A percentile compares a stretch with the other conserved stretches of the same genome.
Conservation (phyloP, 2,888 invertebrate species). For the Drosophila lutescens region DNA sequence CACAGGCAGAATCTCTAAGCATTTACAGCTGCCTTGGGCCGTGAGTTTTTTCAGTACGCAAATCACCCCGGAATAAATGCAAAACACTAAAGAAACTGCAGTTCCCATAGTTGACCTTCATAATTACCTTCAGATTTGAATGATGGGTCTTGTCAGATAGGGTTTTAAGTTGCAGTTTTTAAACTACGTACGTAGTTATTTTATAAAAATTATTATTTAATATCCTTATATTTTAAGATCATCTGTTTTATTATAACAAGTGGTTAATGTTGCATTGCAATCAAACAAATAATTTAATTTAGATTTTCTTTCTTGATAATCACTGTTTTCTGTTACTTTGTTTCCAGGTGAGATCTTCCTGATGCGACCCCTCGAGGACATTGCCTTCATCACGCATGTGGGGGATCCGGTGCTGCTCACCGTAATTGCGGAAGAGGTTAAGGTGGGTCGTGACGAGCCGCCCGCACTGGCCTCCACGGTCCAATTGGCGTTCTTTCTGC, state of each 20-base stretch:
- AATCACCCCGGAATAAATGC: conserved; percentile 24
- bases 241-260: too few species aligned
- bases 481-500: conserved; percentile 92
- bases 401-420: conserved; percentile 93
- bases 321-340: neutral
- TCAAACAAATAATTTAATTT: too few species aligned
- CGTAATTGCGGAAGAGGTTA: conserved; percentile 94
- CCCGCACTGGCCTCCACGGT: conserved; percentile 92
- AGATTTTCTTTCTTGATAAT: neutral
- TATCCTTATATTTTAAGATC: too few species aligned
- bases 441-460: conserved; percentile 89
- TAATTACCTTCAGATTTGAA: conserved; percentile 9
- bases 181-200: too few species aligned
- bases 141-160: neutral
- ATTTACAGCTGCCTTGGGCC: conserved; percentile 23
- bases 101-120: conserved; percentile 38
- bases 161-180: too few species aligned
- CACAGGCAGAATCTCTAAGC: conserved; percentile 11
- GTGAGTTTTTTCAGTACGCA: conserved; percentile 27
- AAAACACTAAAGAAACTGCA: conserved; percentile 6
- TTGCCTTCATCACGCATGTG: conserved; percentile 92
- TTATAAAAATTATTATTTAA: too few species aligned
- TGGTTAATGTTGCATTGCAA: too few species aligned
- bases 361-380: conserved; percentile 90
- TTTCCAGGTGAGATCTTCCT: conserved; percentile 88